Percentiles rank a stretch among this genome's conserved stretches.
phyloP scores from a whole-genome alignment of 2,888 invertebrate species.

The Orthonevra nobilis region DNA sequence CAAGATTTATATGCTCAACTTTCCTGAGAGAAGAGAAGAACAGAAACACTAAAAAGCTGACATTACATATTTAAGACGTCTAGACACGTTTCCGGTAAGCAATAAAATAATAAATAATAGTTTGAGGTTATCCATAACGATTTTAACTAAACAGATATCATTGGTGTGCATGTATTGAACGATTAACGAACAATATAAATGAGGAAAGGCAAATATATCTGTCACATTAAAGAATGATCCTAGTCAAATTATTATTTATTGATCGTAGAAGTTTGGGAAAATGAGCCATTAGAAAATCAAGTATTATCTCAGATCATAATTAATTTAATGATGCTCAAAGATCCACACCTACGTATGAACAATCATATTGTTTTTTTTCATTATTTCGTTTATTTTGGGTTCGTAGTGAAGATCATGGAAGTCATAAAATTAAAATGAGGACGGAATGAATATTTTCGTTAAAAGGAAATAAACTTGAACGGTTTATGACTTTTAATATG shows the following conservation, averaged over 20 bases:
- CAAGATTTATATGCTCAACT: no score
- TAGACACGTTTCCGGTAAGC: constrained; percentile 15
- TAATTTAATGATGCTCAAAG: constrained; percentile 41
- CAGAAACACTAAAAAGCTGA: no score
- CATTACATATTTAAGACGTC: no score
- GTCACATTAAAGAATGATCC: constrained; percentile 27
- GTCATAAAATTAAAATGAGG: constrained; percentile 49
- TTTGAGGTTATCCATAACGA: constrained; percentile 2
- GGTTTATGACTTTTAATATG: constrained; percentile 46
- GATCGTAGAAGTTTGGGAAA: constrained; percentile 20
- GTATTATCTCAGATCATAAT: constrained; percentile 38
- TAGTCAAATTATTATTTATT: constrained; percentile 45
- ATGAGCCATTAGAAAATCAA: constrained; percentile 26
- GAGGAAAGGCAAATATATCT: constrained; percentile 12
- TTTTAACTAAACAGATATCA: no score
- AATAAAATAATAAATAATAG: neutral
- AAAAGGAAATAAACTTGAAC: constrained; percentile 46
- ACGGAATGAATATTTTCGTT: constrained; percentile 52
- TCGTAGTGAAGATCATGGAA: constrained; percentile 24
- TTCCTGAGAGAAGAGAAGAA: no score
- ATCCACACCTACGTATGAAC: constrained; percentile 39
- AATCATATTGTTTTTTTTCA: constrained; percentile 32
- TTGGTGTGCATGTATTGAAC: neutral
- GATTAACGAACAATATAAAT: constrained; percentile 7
- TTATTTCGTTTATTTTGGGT: constrained; percentile 23